A percentile compares a stretch with the other conserved stretches of the same genome.
These are phyloP conservation scores for Tricholauxania praeusta DNA, from an alignment of 2,888 invertebrate genomes.

Conservation along the genomic window DNA sequence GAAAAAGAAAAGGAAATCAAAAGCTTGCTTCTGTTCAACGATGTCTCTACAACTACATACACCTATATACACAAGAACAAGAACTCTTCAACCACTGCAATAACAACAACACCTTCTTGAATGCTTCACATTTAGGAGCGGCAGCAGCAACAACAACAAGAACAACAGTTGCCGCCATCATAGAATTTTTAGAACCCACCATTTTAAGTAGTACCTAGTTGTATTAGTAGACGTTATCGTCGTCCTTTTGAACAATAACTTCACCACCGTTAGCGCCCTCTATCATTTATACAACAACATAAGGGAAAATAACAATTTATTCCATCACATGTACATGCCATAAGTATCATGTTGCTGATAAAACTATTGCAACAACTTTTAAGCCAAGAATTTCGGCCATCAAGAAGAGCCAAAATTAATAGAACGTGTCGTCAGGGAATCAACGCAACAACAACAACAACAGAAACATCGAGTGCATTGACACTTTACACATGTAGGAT, in stretches of 20 bases:
- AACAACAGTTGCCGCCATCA: conserved; percentile 29
- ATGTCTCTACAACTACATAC: conserved; percentile 15
- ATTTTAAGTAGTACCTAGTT: conserved; percentile 19
- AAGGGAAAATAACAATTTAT: conserved; percentile 19
- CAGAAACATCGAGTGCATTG: conserved; percentile 42
- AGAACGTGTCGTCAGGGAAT: conserved; percentile 62
- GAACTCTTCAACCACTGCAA: conserved; percentile 25
- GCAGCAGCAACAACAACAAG: neutral
- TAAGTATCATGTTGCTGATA: neutral
- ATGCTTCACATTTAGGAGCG: conserved; percentile 20
- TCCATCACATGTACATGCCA: conserved; percentile 37
- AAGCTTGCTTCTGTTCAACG: conserved; percentile 44
- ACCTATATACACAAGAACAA: neutral
- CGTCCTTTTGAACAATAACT: conserved; percentile 15
- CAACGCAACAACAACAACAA: conserved; percentile 44
- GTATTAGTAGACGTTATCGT: neutral
- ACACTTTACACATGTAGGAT: conserved; percentile 21
- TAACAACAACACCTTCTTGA: conserved; percentile 26
- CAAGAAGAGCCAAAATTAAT: conserved; percentile 51
- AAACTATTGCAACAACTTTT: conserved; percentile 45
- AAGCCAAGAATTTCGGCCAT: conserved; percentile 47
- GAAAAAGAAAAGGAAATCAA: conserved; percentile 45
- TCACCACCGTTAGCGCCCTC: conserved; percentile 8
- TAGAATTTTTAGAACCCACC: conserved; percentile 11
- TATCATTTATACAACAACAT: conserved; percentile 23